Evolutionary conservation across 2,113 vertebrate species (phyloP), one percentile per base, ranked within the genome.

Genomic region (Dromiciops gliroides): DNA sequence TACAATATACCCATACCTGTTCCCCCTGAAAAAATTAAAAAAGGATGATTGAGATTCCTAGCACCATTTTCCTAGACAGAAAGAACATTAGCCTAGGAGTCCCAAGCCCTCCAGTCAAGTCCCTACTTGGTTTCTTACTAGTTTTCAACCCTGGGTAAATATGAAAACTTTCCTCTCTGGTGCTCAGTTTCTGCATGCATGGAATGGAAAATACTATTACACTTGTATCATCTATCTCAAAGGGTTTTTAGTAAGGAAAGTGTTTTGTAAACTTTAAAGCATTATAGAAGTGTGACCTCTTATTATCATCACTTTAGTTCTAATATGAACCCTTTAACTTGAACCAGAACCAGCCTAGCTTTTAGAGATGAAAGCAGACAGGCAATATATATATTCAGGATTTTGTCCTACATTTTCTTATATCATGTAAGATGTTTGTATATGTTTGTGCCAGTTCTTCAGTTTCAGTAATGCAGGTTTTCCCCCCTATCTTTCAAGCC

Each of bases 401-500:
- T 3, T 19, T 8, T 28, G 22, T n/a, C 60, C 31, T 9, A 0
- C 1, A 48, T 56, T 90, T 31, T 44, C 25, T 75, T 53, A 89
- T 14, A 0, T 50, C 90, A 50, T 89, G 92, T 10, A 91, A 48
- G 49, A 91, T 14, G 0, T 31, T 48, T 7, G 37, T 92, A 44
- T 67, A 25, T 23, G 67, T 47, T 47, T 50, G 91, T 1, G 3
- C 44, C 12, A 16, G n/a, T 48, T 90, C 48, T 93, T 52, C 56
- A 49, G 23, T 92, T 94, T 52, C 52, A 26, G 47, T 75, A 10
- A 56, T 47, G 51, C 56, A 67, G 10, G 51, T 47, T 14, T 75
- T 83, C 44, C 16, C 12, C 28, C 49, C 56, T 50, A 23, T 67
- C 56, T 91, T 90, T 37, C 83, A 96, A 94, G 25, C 90, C 95